Conservation (phyloP, 2,797 vertebrate genomes). For the Carcharodon carcharias region DNA sequence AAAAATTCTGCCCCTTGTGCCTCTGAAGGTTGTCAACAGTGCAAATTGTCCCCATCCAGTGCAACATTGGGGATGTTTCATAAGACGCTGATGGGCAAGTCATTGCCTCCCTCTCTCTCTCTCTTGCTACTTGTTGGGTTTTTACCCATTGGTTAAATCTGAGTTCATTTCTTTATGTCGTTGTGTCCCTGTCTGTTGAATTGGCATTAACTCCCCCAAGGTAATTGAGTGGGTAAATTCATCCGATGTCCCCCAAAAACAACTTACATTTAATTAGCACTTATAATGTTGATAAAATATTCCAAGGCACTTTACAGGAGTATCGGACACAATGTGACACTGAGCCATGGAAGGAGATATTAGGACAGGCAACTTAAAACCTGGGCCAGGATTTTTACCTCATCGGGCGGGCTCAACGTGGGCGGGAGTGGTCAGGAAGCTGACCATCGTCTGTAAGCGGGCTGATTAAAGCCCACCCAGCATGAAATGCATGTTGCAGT, state of each 20-base stretch:
- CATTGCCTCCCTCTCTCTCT: neutral
- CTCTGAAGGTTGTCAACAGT: no score
- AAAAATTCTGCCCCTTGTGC: no score
- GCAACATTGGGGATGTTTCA: neutral
- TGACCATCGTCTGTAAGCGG: no score
- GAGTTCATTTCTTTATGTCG: neutral
- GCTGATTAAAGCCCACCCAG: no score
- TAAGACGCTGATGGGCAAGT: neutral
- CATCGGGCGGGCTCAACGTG: no score
- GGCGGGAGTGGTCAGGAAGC: no score
- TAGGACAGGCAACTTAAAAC: neutral
- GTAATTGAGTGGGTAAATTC: neutral
- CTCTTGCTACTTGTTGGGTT: neutral
- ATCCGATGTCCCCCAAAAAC: neutral
- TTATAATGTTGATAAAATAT: neutral
- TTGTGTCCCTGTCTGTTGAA: neutral
- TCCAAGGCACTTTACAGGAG: neutral
- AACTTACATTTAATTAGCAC: neutral
- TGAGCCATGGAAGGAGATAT: neutral
- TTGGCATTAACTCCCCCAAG: neutral
- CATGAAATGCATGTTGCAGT: no score
- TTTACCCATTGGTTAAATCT: neutral
- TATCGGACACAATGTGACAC: neutral
- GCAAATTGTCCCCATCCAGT: no score
- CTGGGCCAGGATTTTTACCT: no score